Base-by-base conservation (phyloP, 2,888 invertebrate species). In the Serrognathus titanus region DNA sequence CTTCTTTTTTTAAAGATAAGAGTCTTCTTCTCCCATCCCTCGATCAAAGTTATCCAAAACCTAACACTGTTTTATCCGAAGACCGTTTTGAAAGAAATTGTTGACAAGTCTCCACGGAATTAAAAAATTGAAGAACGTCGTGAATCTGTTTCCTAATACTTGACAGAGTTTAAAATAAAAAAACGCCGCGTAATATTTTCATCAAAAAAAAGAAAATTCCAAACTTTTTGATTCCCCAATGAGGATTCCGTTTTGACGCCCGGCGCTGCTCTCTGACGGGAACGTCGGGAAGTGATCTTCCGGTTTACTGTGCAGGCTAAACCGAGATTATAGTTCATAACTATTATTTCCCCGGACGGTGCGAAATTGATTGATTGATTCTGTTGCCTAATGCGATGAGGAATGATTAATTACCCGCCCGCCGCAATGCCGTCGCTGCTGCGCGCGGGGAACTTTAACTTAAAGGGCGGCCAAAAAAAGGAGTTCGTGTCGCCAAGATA, bases 251-350 rank as follows among this genome's bases (percentile, higher is more conserved):
- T 6, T 7, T 40, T 40, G 7, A 12, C 10, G 40, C 40, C 8
- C n/a, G 41, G 10, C 12, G n/a, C 8, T 5, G 10, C 43, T 9
- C 16, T 51, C 51, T 58, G 55, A 55, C 49, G 49, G 59, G 4
- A 45, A 51, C 52, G 59, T 57, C 52, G 48, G 56, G 57, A 47
- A 48, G 41, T 48, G 52, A 56, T 43, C 43, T 9, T 11, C 9
- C 43, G 12, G 20, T 13, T 10, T 7, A 43, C 10, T 11, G 43
- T 16, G 13, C 41, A 43, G 43, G 51, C 43, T 41, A 37, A 63
- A 66, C 66, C 61, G 46, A 62, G 63, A 65, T 68, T 68, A 65
- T 59, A 64, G 65, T 66, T 66, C 61, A 62, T 64, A 66, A 66
- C 64, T 64, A 63, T 63, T 62, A 68, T 66, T 66, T 66, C 64